phyloP scores from a whole-genome alignment of 2,888 invertebrate genomes.

The Panopea generosa region DNA sequence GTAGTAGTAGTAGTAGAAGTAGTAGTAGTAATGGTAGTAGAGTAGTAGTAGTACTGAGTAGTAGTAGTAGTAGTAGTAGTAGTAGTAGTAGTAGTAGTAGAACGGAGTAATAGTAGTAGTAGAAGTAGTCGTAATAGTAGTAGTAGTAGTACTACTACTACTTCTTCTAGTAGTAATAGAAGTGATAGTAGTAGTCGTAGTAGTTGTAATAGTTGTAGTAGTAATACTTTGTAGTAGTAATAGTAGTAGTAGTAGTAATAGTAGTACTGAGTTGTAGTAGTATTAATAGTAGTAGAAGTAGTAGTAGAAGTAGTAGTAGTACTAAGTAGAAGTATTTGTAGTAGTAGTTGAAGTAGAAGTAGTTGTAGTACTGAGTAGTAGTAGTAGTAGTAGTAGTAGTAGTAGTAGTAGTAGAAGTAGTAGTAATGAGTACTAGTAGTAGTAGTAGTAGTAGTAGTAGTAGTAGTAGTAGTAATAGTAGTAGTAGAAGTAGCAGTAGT shows the following conservation, averaged over 20 bases:
- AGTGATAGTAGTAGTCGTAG: too few species aligned
- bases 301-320: background rate
- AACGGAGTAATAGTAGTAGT: background rate
- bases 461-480: constrained; percentile 1
- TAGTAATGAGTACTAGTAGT: too few species aligned
- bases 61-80: constrained; percentile 3
- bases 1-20: constrained; percentile 1
- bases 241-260: constrained; percentile 2
- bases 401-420: constrained; percentile 1
- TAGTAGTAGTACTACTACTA: background rate
- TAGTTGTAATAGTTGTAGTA: too few species aligned
- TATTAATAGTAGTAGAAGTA: background rate
- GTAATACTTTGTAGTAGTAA: too few species aligned
- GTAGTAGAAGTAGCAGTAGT: background rate
- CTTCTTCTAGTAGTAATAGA: too few species aligned
- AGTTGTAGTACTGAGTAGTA: background rate
- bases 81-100: constrained; percentile 3
- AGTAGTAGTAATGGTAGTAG: background rate
- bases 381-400: constrained; percentile 2
- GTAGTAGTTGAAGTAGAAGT: background rate
- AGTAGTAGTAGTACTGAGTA: too few species aligned
- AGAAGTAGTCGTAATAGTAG: too few species aligned
- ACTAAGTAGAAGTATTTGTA: background rate
- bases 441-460: too few species aligned
- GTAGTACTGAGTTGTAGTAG: too few species aligned